Percentiles rank a stretch among this genome's conserved stretches.
Conservation (phyloP, 23 tunicate genomes). For the Halocynthia roretzi region DNA sequence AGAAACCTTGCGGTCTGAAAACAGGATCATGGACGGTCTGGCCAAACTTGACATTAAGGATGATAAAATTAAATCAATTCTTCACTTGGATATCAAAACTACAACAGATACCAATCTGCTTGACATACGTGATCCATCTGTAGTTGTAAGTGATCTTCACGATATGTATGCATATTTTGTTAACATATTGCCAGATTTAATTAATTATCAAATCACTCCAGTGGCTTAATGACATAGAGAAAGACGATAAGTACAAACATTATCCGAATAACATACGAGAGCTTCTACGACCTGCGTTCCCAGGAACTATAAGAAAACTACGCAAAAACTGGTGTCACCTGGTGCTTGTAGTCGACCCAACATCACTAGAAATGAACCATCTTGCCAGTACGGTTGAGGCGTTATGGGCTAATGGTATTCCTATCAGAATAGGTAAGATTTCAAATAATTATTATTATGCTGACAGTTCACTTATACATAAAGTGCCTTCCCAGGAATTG, state of each 20-base stretch:
- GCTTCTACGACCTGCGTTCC: slow-evolving; percentile 94
- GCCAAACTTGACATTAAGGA: slow-evolving; percentile 42
- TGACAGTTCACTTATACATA: neutral
- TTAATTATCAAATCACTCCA: neutral
- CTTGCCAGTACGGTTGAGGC: slow-evolving; percentile 58
- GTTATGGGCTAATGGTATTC: slow-evolving; percentile 91
- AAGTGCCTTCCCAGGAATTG: slow-evolving; percentile 37
- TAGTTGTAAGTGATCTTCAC: slow-evolving; percentile 39
- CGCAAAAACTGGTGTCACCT: slow-evolving; percentile 83
- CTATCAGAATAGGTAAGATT: slow-evolving; percentile 59
- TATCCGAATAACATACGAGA: slow-evolving; percentile 83
- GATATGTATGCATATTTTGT: neutral
- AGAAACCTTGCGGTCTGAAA: slow-evolving; percentile 60
- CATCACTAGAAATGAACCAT: slow-evolving; percentile 34
- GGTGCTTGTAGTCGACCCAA: slow-evolving; percentile 69
- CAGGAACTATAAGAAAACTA: slow-evolving; percentile 74
- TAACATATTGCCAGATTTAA: no score
- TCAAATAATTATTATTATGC: neutral
- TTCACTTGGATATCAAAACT: slow-evolving; percentile 19
- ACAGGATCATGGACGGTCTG: slow-evolving; percentile 53
- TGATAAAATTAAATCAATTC: slow-evolving; percentile 27
- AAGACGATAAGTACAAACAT: slow-evolving; percentile 65
- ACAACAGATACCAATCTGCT: slow-evolving; percentile 39
- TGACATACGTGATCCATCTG: slow-evolving; percentile 60
- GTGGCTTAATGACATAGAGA: slow-evolving; percentile 95